phyloP scores from a whole-genome alignment of 2,888 invertebrate species.

The Ferdinandea cuprea region DNA sequence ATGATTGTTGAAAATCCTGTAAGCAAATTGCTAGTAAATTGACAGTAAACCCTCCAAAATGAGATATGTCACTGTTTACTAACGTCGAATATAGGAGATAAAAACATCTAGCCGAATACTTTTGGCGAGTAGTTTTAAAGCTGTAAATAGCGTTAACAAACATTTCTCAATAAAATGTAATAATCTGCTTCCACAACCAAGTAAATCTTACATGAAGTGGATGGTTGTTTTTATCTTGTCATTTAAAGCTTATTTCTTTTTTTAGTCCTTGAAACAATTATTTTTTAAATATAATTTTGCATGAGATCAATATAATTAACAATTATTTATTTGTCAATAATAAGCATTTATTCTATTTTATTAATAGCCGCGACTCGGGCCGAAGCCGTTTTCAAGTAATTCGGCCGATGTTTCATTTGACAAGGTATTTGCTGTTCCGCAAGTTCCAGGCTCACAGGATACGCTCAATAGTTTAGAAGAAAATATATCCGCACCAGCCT shows the following conservation, averaged over 20 bases:
- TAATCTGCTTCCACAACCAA: no score
- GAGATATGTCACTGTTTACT: no score
- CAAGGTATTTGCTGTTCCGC: conserved; percentile 91
- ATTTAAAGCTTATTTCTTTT: neutral
- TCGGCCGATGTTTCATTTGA: conserved; percentile 91
- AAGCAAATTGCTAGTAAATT: no score
- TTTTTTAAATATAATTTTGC: conserved; percentile 8
- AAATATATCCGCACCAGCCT: conserved; percentile 59
- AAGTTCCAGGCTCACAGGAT: conserved; percentile 85
- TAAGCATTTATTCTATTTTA: neutral
- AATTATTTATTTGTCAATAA: neutral
- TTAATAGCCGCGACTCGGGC: conserved; percentile 91
- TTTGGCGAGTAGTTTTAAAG: no score
- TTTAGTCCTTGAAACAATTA: neutral
- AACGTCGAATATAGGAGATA: no score
- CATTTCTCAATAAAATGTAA: no score
- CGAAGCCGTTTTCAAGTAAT: conserved; percentile 93
- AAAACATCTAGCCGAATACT: no score
- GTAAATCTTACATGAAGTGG: no score
- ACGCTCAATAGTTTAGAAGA: conserved; percentile 49
- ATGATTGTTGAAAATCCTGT: no score
- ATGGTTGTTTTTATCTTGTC: neutral
- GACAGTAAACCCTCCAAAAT: no score
- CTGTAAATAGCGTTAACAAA: no score
- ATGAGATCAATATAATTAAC: conserved; percentile 2